phyloP scores from a whole-genome alignment of 2,797 vertebrate genomes.

The Anguilla anguilla region DNA sequence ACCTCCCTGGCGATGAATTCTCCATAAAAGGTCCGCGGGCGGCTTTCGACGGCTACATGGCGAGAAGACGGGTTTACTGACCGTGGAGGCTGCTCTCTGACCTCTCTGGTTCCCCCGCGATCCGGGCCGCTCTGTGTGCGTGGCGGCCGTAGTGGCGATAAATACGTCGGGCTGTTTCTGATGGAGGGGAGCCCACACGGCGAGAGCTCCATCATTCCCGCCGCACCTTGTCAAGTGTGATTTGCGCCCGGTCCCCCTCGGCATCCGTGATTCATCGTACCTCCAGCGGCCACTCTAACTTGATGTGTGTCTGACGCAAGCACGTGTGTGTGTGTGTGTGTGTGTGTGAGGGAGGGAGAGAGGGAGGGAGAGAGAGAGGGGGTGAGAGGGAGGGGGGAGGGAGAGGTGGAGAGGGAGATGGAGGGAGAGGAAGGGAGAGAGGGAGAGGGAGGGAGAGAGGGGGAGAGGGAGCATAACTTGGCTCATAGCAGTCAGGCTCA shows the following conservation, averaged over 20 bases:
- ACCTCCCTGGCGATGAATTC: background rate
- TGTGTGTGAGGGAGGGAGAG: background rate
- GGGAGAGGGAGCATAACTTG: background rate
- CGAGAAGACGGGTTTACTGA: background rate
- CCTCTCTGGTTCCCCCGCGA: background rate
- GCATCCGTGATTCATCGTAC: background rate
- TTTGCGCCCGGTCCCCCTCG: background rate
- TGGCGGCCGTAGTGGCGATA: background rate
- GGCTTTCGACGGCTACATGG: background rate
- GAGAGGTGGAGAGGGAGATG: background rate
- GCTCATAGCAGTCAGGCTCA: background rate
- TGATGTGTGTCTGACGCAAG: background rate
- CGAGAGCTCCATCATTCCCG: background rate
- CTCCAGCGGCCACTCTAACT: background rate
- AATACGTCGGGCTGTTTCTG: background rate
- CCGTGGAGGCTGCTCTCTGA: background rate
- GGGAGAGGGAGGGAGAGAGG: background rate
- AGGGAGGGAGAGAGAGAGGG: background rate
- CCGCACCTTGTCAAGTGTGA: slow-evolving; percentile 3
- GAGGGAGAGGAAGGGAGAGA: background rate
- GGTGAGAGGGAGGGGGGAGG: background rate
- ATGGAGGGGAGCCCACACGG: background rate
- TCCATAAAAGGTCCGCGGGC: background rate
- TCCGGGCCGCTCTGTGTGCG: background rate
- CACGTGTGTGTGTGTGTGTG: background rate